Evolutionary conservation across 2,113 vertebrate species (phyloP).

Genomic region (Callipepla californica): DNA sequence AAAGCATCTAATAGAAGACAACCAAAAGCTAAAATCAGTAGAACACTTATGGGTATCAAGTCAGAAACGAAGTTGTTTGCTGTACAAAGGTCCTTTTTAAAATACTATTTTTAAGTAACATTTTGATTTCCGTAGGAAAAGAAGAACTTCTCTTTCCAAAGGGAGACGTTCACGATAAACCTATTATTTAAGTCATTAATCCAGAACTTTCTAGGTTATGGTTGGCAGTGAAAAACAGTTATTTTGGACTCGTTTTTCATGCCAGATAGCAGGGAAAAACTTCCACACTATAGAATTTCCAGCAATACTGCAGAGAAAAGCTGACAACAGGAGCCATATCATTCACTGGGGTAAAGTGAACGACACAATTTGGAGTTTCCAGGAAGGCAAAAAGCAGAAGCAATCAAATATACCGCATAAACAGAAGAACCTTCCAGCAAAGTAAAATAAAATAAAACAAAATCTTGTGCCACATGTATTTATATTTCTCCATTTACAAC

Average conservation of each 20-base stretch:
- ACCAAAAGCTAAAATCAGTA: background rate
- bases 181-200: constrained; percentile 25
- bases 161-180: background rate
- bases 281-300: constrained; percentile 6
- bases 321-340: background rate
- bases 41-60: background rate
- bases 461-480: background rate
- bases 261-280: constrained; percentile 12
- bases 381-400: background rate
- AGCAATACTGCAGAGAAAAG: constrained; percentile 30
- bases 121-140: background rate
- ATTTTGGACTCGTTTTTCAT: constrained; percentile 26
- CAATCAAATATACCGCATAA: background rate
- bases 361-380: background rate
- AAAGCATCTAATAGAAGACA: background rate
- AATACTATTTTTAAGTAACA: background rate
- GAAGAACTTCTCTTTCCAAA: background rate
- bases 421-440: background rate
- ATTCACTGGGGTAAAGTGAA: background rate
- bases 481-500: background rate
- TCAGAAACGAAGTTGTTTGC: background rate
- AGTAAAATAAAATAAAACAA: background rate
- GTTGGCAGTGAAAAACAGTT: constrained; percentile 11
- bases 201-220: constrained; percentile 17
- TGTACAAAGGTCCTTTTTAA: background rate